phyloP scores from a whole-genome alignment of 2,113 vertebrate genomes.

The Silurus meridionalis region DNA sequence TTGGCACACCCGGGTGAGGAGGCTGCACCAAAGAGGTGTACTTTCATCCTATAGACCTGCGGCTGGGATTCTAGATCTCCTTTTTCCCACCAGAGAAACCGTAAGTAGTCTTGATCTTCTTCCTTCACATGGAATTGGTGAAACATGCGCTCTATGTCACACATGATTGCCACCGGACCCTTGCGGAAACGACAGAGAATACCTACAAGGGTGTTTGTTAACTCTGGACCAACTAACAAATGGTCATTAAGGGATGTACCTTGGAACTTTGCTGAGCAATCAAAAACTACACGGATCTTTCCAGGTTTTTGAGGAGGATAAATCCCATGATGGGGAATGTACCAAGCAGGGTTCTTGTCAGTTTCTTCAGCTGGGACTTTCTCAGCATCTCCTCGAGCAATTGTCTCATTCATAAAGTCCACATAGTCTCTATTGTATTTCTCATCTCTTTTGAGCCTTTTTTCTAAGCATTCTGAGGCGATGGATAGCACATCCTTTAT shows the following conservation, averaged over 20 bases:
- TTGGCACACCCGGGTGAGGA: background rate
- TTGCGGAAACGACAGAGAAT: conserved; percentile 12
- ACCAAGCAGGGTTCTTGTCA: background rate
- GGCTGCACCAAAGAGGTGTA: background rate
- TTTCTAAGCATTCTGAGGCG: no score
- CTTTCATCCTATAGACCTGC: background rate
- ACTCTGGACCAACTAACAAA: conserved; percentile 2
- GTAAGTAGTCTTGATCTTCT: background rate
- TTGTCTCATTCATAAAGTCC: conserved; percentile 17
- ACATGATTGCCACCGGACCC: background rate
- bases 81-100: background rate
- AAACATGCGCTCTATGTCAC: no score
- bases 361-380: conserved; percentile 13
- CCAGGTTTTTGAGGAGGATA: background rate
- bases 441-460: no score
- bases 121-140: no score
- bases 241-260: conserved; percentile 9
- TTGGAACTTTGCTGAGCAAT: conserved; percentile 13
- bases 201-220: background rate
- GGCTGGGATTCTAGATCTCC: no score
- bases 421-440: no score
- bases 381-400: conserved; percentile 24
- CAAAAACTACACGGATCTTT: background rate
- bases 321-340: conserved; percentile 8
- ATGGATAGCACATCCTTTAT: background rate